Evolutionary conservation across 2,888 invertebrate species (phyloP).

Genomic region (Drosophila nr. fundita): DNA sequence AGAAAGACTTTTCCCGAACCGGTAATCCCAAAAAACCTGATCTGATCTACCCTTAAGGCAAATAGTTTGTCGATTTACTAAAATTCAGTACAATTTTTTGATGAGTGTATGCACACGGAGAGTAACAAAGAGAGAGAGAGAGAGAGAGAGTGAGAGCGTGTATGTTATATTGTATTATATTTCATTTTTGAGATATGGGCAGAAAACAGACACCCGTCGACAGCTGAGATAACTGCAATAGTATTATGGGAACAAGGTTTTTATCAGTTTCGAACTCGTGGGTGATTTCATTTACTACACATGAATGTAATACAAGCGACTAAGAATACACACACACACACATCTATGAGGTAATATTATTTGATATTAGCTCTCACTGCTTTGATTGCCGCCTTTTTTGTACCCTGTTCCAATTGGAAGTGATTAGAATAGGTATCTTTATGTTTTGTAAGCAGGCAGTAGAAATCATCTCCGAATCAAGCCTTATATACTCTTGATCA

Average conservation of each 20-base stretch:
- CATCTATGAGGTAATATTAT: conserved; percentile 30
- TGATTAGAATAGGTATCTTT: no score
- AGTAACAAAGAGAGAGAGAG: conserved; percentile 6
- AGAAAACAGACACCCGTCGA: conserved; percentile 38
- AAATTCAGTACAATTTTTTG: not conserved
- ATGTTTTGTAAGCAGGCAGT: not conserved
- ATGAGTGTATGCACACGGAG: not conserved
- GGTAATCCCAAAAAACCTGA: no score
- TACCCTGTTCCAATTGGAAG: not conserved
- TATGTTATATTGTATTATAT: conserved; percentile 70
- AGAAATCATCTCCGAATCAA: not conserved
- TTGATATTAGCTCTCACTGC: conserved; percentile 11
- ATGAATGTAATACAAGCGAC: conserved; percentile 42
- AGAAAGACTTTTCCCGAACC: not conserved
- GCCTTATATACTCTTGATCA: not conserved
- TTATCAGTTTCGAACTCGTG: conserved; percentile 42
- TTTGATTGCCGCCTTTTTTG: conserved; percentile 23
- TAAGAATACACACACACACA: conserved; percentile 6
- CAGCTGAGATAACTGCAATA: conserved; percentile 67
- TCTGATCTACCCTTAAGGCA: not conserved
- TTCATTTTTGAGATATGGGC: conserved; percentile 69
- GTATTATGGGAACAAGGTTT: conserved; percentile 48
- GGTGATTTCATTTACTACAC: conserved; percentile 44
- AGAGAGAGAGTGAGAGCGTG: conserved; percentile 15
- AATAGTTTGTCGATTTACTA: not conserved